These are phyloP conservation scores for Molorchus minor DNA, from an alignment of 2,888 invertebrate species.

Conservation along the genomic window DNA sequence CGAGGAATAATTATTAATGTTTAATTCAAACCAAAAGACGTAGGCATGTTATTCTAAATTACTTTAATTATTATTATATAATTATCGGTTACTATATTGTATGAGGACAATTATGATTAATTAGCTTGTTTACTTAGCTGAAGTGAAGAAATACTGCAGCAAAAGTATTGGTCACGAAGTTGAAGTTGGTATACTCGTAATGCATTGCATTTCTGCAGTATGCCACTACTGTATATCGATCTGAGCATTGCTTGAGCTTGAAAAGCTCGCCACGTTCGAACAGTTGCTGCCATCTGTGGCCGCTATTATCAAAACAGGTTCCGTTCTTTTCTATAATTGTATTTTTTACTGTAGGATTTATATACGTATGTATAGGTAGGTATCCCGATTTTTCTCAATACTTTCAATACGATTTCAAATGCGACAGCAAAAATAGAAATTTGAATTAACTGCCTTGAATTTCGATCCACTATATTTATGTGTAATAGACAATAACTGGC, in stretches of 20 bases:
- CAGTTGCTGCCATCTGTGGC: slow-evolving; percentile 49
- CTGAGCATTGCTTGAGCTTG: slow-evolving; percentile 26
- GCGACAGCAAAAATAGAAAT: no score
- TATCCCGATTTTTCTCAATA: no score
- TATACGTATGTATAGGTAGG: slow-evolving; percentile 1
- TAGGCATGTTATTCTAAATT: not conserved
- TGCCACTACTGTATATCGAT: slow-evolving; percentile 43
- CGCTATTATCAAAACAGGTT: slow-evolving; percentile 35
- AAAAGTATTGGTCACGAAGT: not conserved
- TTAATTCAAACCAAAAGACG: no score
- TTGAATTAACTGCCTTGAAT: no score
- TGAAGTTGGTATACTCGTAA: not conserved
- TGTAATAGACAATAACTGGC: no score
- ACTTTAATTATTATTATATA: not conserved
- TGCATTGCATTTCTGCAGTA: slow-evolving; percentile 9
- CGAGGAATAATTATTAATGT: no score
- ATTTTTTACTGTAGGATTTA: slow-evolving; percentile 18
- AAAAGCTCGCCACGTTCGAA: slow-evolving; percentile 27
- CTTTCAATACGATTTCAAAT: no score
- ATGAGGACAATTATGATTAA: not conserved
- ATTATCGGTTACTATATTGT: no score
- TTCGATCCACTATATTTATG: no score
- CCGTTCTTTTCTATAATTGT: slow-evolving; percentile 22
- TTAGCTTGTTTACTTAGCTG: not conserved
- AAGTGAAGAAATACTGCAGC: not conserved